Conservation (phyloP, 2,888 invertebrate genomes). For the Pollenia amentaria region DNA sequence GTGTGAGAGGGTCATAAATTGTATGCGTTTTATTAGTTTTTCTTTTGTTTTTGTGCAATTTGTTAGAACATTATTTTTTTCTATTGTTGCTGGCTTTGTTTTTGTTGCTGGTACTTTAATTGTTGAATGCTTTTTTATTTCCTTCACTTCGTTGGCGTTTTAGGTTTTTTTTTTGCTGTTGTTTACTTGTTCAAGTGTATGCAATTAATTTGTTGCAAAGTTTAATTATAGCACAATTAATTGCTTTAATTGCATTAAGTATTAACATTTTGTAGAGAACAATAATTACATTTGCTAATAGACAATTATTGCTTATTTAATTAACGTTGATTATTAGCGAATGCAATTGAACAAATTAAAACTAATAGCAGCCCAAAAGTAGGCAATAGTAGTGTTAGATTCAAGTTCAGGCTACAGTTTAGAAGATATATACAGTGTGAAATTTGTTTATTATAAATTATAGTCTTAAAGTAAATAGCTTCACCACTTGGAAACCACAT, state of each 20-base stretch:
- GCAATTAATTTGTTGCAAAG: constrained; percentile 68
- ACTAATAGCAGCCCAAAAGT: background rate
- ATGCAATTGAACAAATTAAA: background rate
- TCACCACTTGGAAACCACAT: too few relatives aligned
- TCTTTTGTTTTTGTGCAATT: constrained; percentile 45
- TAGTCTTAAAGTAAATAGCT: too few relatives aligned
- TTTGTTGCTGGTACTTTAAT: constrained; percentile 19
- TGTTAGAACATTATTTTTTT: constrained; percentile 10
- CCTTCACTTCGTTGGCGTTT: constrained; percentile 10
- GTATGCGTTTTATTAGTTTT: constrained; percentile 41
- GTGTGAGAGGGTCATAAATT: constrained; percentile 51
- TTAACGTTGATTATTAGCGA: constrained; percentile 8
- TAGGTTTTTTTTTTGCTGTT: constrained; percentile 1
- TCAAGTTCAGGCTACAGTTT: too few relatives aligned
- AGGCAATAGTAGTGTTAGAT: too few relatives aligned
- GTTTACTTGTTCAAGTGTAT: constrained; percentile 53
- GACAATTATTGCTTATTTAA: constrained; percentile 64
- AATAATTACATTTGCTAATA: constrained; percentile 61
- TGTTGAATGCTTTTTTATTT: constrained; percentile 15
- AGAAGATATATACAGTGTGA: too few relatives aligned
- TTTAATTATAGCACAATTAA: constrained; percentile 70
- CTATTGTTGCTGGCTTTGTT: constrained; percentile 27
- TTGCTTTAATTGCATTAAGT: constrained; percentile 70
- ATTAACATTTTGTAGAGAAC: constrained; percentile 47
- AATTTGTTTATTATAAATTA: too few relatives aligned